phyloP scores from a whole-genome alignment of 2,797 vertebrate species.

The Helostoma temminkii region DNA sequence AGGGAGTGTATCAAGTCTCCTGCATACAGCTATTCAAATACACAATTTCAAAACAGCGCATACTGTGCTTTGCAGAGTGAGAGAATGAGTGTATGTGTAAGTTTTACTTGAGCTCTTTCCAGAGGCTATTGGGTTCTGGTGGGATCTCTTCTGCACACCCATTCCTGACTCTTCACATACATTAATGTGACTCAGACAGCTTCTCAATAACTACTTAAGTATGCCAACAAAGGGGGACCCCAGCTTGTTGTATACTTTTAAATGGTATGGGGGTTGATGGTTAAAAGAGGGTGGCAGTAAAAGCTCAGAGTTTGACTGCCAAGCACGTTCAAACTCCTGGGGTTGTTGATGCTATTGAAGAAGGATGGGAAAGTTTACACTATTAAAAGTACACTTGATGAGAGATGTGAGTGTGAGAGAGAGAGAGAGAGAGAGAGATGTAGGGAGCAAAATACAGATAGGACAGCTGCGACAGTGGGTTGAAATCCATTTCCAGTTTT shows the following conservation, averaged over 20 bases:
- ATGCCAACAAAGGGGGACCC: conserved; percentile 65
- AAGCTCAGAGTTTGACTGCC: conserved; percentile 75
- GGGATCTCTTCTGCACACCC: conserved; percentile 61
- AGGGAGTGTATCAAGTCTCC: conserved; percentile 48
- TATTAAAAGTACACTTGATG: conserved; percentile 72
- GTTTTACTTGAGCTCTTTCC: conserved; percentile 61
- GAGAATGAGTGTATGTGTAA: conserved; percentile 33
- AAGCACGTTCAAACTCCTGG: conserved; percentile 77
- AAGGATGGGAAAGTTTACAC: conserved; percentile 82
- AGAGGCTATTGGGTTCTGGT: conserved; percentile 58
- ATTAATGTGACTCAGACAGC: conserved; percentile 60
- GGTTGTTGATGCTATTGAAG: conserved; percentile 79
- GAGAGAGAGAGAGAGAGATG: conserved; percentile 51
- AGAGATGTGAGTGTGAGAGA: conserved; percentile 61
- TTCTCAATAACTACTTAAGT: conserved; percentile 66
- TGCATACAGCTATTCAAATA: conserved; percentile 45
- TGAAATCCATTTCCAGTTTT: conserved; percentile 78
- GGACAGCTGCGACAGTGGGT: conserved; percentile 77
- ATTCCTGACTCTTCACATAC: conserved; percentile 53
- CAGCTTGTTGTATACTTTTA: conserved; percentile 62
- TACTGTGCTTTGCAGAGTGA: conserved; percentile 26
- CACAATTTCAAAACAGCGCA: conserved; percentile 56
- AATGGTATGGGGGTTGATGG: conserved; percentile 68
- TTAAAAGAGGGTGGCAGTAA: conserved; percentile 77
- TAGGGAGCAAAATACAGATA: conserved; percentile 62